Evolutionary conservation across 2,888 invertebrate genomes (phyloP).

Genomic region (Ochropleura plecta): DNA sequence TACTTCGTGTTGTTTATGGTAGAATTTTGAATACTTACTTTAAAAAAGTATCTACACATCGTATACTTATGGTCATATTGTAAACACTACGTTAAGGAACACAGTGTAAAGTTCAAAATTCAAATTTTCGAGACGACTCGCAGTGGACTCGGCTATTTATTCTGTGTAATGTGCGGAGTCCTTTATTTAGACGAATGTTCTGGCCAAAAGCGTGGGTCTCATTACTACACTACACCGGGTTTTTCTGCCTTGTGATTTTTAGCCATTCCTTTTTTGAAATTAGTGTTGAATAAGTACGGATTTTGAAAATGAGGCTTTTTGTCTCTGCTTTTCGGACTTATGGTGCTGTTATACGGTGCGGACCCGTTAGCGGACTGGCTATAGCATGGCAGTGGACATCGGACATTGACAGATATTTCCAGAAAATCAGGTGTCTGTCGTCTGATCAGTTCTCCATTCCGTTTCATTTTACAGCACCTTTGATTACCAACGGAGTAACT

Average conservation of each 20-base stretch:
- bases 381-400: too few relatives aligned
- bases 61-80: not conserved
- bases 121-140: not conserved
- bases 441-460: not conserved
- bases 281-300: not conserved
- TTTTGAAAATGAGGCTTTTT: conserved; percentile 1
- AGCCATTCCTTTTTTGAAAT: conserved; percentile 12
- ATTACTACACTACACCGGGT: conserved; percentile 32
- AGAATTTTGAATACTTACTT: not conserved
- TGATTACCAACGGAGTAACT: not conserved
- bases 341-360: not conserved
- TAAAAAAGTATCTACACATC: not conserved
- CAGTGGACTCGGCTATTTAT: not conserved
- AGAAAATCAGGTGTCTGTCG: not conserved
- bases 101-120: not conserved
- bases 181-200: conserved; percentile 43
- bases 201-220: conserved; percentile 37
- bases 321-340: not conserved
- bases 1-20: not conserved
- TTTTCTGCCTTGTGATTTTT: conserved; percentile 16
- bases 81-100: not conserved
- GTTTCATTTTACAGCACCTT: not conserved
- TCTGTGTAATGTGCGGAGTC: not conserved
- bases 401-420: not conserved
- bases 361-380: not conserved